Base-by-base conservation (phyloP, 2,797 vertebrate genomes). In the Siniperca obscura region DNA sequence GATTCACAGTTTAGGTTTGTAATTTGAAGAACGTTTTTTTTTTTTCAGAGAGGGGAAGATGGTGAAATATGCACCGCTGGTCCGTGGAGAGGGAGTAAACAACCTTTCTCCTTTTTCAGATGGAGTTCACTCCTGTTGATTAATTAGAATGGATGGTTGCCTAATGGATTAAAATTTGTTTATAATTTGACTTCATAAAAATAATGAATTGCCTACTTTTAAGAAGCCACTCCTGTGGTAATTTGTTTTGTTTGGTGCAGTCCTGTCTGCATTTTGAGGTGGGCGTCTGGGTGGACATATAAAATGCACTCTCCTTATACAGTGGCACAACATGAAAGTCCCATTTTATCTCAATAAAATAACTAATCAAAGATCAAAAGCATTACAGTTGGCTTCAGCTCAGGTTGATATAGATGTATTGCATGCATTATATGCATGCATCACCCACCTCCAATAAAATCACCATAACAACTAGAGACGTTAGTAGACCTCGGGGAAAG, bases 1-100 rank as follows among this genome's bases (percentile, higher is more conserved):
- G 91, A 96, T 95, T 96, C 96, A 95, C 95, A 96, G 95, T 96
- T 84, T 95, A 96, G 93, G 91, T 93, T 96, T 93, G 93, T 91
- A 94, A 96, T 96, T 97, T 96, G 93, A 91, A 93, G 87, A 84
- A 84, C 6, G 6, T 56, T 80, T 90, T 89, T 83, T 71, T 19
- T 42, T 66, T 52, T 36, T 76, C 71, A 56, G 89, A 87, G 84
- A 86, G 85, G 83, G 80, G 86, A 85, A 92, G 92, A 91, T 69
- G 90, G 91, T 91, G 90, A 92, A 94, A 95, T 94, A 93, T 94
- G 94, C 94, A 94, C 90, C 90, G 92, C 89, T 92, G 93, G 92
- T 94, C 94, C 93, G 78, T 90, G 89, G 93, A 94, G 94, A 91
- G 84, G 90, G 83, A 82, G 91, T 90, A 93, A 94, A 95, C 94